Evolutionary conservation across 2,888 invertebrate species (phyloP).

Genomic region (Fabriciana adippe): DNA sequence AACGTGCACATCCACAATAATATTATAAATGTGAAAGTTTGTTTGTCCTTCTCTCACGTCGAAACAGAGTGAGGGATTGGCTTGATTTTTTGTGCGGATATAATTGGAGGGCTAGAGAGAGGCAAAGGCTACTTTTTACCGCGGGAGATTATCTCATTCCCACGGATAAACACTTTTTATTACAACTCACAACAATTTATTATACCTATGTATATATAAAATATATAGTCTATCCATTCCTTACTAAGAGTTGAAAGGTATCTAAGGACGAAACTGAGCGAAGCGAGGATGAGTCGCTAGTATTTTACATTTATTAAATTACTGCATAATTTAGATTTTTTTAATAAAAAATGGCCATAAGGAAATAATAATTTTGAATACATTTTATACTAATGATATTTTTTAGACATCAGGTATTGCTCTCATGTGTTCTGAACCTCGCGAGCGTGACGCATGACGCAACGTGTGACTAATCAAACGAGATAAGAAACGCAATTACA

Average conservation of each 20-base stretch:
- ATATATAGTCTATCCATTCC: too few relatives aligned
- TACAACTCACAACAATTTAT: too few relatives aligned
- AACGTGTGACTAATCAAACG: conserved; percentile 72
- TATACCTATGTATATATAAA: too few relatives aligned
- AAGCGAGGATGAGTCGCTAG: too few relatives aligned
- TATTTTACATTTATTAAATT: too few relatives aligned
- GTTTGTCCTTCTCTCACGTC: too few relatives aligned
- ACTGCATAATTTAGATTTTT: too few relatives aligned
- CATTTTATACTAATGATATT: background rate
- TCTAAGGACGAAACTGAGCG: too few relatives aligned
- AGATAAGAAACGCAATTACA: conserved; percentile 76
- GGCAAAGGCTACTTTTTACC: too few relatives aligned
- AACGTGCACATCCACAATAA: background rate
- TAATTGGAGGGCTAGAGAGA: background rate
- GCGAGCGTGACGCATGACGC: conserved; percentile 67
- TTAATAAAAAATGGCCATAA: background rate
- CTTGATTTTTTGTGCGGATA: background rate
- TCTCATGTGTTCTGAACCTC: conserved; percentile 27
- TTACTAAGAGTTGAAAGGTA: too few relatives aligned
- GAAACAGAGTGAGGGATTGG: background rate
- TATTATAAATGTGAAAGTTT: background rate
- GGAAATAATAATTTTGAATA: background rate
- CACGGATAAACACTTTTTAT: too few relatives aligned
- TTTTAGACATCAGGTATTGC: conserved; percentile 19
- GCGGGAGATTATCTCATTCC: too few relatives aligned